These are phyloP conservation scores for Neofelis nebulosa DNA, from an alignment of 2,113 vertebrate genomes.

Conservation along the genomic window DNA sequence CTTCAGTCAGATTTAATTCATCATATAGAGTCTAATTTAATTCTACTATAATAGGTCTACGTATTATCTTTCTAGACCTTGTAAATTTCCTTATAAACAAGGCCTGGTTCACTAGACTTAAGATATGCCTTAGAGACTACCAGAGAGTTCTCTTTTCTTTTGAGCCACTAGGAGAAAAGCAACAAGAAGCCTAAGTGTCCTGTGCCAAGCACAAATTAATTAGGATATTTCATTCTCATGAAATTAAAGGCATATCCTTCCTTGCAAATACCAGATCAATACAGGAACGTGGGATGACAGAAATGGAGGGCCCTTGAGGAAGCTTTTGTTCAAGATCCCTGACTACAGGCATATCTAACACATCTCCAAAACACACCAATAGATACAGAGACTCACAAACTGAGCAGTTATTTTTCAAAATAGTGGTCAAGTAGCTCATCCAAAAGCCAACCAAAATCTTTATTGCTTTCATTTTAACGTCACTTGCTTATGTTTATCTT, in stretches of 20 bases:
- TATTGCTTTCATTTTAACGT: constrained; percentile 21
- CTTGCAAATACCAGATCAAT: background rate
- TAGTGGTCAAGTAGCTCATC: background rate
- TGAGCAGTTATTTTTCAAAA: background rate
- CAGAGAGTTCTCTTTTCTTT: constrained; percentile 24
- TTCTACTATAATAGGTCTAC: background rate
- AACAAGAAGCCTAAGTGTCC: background rate
- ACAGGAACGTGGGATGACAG: background rate
- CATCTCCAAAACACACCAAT: background rate
- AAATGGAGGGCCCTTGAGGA: background rate
- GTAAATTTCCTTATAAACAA: constrained; percentile 3
- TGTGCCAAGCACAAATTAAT: constrained; percentile 10
- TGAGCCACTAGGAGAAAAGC: constrained; percentile 11
- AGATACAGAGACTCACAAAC: background rate
- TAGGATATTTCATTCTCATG: background rate
- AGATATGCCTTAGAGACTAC: constrained; percentile 12
- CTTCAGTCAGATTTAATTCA: constrained; percentile 23
- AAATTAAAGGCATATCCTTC: background rate
- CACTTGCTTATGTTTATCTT: background rate
- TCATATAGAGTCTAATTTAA: constrained; percentile 46
- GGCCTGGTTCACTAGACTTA: background rate
- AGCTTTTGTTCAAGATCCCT: background rate
- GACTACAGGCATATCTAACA: background rate
- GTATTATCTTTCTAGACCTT: constrained; percentile 11
- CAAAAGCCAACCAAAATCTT: background rate